Evolutionary conservation across 2,113 vertebrate genomes (phyloP), one percentile per base, ranked within the genome.

Genomic region (Myotis davidii): DNA sequence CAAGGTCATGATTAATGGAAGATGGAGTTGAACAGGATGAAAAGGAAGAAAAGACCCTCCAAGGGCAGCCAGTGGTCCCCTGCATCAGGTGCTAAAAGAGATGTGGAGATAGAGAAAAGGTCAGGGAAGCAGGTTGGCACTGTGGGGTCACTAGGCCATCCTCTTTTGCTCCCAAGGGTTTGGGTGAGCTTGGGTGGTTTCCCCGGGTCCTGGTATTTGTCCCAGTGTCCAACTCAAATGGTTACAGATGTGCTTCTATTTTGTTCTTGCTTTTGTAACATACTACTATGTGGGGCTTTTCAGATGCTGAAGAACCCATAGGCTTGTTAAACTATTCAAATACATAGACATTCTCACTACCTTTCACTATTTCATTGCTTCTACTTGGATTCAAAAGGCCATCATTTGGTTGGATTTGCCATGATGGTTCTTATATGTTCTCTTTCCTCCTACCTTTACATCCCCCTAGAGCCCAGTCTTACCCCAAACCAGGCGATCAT

Each of bases 91-190:
- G 2, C 5, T 39, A 29, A 78, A 32, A 64, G 34, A 29, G 34
- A 29, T 6, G 0, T 1, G 1, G n/a, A 1, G 3, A 10, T 2
- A 14, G 4, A 64, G 17, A 25, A 61, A 37, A 32, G 6, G 39
- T 7, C 72, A 64, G 59, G 6, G 59, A 83, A 52, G 8, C 17
- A 21, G 14, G 13, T 2, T 3, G 23, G 32, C 20, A 6, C 8
- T 52, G 2, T 29, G 12, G 17, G 9, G 4, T 3, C 14, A 4
- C 25, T 23, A 8, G 34, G 3, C 48, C 9, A 23, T 42, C 21
- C 6, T n/a, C 13, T 27, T 81, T 81, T 45, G 25, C 2, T 78
- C 4, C 14, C 21, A 23, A 69, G 48, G 37, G 27, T 59, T 9
- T 9, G 52, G 4, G 20, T 37, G 45, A 34, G 9, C 23, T 13